These are phyloP conservation scores for Megaceryle alcyon DNA, from an alignment of 2,797 vertebrate genomes.

Conservation along the genomic window DNA sequence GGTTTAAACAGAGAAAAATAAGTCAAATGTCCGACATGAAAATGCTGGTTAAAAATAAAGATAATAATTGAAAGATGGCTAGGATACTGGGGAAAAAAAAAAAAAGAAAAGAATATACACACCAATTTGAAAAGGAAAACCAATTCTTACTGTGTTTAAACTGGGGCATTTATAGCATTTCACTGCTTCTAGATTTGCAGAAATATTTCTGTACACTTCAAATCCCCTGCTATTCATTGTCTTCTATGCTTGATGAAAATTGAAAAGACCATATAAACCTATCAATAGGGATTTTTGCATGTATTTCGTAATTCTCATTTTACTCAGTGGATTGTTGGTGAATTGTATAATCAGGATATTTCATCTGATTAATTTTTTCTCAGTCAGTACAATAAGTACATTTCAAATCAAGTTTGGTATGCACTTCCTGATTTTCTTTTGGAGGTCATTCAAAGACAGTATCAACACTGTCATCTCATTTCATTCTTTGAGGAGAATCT, in stretches of 20 bases:
- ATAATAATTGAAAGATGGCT: not conserved
- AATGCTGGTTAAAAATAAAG: conserved; percentile 21
- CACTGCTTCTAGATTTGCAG: not conserved
- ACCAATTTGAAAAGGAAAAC: conserved; percentile 29
- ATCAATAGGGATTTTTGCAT: not conserved
- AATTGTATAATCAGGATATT: conserved; percentile 42
- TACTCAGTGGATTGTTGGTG: not conserved
- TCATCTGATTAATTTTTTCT: conserved; percentile 40
- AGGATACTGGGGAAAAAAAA: conserved; percentile 20
- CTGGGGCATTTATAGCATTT: not conserved
- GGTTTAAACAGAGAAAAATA: not conserved
- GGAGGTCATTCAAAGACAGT: conserved; percentile 75
- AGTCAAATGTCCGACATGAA: conserved; percentile 22
- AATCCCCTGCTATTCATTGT: conserved; percentile 52
- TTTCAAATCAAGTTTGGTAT: conserved; percentile 73
- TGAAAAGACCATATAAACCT: conserved; percentile 44
- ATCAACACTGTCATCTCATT: conserved; percentile 71
- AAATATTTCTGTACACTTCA: conserved; percentile 25
- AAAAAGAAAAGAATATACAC: not conserved
- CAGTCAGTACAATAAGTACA: conserved; percentile 46
- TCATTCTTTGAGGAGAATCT: conserved; percentile 68
- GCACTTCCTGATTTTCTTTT: conserved; percentile 70
- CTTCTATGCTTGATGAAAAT: conserved; percentile 53
- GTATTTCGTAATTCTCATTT: conserved; percentile 28
- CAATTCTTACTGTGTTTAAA: conserved; percentile 33